These are phyloP conservation scores for Trichonephila clavipes DNA, from an alignment of 1,140 invertebrate genomes.

Conservation along the genomic window DNA sequence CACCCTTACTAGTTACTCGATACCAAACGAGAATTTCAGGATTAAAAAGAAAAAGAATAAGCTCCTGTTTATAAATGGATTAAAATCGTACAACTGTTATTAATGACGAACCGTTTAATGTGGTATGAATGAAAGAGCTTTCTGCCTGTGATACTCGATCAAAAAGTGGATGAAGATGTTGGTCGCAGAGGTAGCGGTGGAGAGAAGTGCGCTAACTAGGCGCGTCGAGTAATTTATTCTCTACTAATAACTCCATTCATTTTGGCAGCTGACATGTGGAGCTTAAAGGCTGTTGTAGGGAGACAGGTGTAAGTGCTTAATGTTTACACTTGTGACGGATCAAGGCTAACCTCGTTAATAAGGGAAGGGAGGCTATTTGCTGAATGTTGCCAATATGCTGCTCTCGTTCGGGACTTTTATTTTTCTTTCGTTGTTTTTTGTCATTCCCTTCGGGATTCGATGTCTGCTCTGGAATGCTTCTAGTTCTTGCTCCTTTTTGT, in stretches of 20 bases:
- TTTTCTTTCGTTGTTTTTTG: neutral
- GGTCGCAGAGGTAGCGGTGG: neutral
- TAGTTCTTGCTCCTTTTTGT: no score
- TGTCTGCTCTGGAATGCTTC: no score
- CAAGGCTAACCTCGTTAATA: slow-evolving; percentile 65
- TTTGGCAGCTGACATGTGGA: slow-evolving; percentile 53
- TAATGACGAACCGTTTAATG: slow-evolving; percentile 13
- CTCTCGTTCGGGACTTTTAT: neutral
- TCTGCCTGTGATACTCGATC: neutral
- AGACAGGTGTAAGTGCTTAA: slow-evolving; percentile 67
- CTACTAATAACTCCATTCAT: slow-evolving; percentile 57
- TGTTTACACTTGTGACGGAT: slow-evolving; percentile 64
- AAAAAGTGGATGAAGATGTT: neutral
- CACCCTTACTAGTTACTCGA: no score
- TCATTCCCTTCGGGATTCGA: neutral
- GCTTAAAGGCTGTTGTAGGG: slow-evolving; percentile 39
- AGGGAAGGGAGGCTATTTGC: slow-evolving; percentile 43
- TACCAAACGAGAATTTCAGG: neutral
- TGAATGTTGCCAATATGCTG: slow-evolving; percentile 38
- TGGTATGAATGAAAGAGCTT: slow-evolving; percentile 13
- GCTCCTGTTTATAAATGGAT: neutral
- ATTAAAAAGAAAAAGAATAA: neutral
- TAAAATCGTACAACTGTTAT: neutral
- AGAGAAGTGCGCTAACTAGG: neutral
- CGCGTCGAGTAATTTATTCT: slow-evolving; percentile 42